Evolutionary conservation across 2,888 invertebrate genomes (phyloP).

Genomic region (Mythimna loreyi): DNA sequence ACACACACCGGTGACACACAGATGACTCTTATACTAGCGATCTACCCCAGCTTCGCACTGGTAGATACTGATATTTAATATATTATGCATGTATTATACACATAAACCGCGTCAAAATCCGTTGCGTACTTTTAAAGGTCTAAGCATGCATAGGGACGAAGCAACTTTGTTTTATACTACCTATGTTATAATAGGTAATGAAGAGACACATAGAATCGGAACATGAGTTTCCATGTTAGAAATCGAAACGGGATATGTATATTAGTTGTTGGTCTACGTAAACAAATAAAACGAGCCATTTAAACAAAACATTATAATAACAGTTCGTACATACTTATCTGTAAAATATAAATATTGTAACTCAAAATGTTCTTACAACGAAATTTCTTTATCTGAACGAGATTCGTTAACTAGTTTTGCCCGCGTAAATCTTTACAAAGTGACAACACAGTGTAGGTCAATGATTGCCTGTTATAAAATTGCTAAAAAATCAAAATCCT

Average conservation of each 20-base stretch:
- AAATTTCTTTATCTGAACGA: slow-evolving; percentile 12
- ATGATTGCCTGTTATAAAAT: slow-evolving; percentile 1
- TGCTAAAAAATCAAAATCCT: slow-evolving; percentile 4
- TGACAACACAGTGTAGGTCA: slow-evolving; percentile 1
- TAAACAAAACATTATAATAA: slow-evolving; percentile 74
- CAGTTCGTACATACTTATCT: slow-evolving; percentile 65
- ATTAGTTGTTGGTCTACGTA: not conserved
- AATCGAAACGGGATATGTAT: not conserved
- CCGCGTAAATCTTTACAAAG: slow-evolving; percentile 18
- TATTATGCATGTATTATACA: no score
- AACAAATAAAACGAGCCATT: slow-evolving; percentile 53
- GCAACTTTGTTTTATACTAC: no score
- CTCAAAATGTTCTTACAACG: slow-evolving; percentile 30
- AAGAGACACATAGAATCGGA: no score
- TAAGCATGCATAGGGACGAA: no score
- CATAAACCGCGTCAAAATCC: no score
- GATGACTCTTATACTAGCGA: no score
- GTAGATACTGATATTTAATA: no score
- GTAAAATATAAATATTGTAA: slow-evolving; percentile 54
- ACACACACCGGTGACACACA: no score
- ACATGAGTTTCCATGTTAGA: no score
- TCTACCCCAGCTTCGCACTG: no score
- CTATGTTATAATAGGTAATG: no score
- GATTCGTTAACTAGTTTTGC: slow-evolving; percentile 14
- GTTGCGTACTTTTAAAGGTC: no score